Percentiles rank a stretch among this genome's conserved stretches.
These are phyloP conservation scores for Sipha flava DNA, from an alignment of 1,140 invertebrate genomes.

Conservation along the genomic window DNA sequence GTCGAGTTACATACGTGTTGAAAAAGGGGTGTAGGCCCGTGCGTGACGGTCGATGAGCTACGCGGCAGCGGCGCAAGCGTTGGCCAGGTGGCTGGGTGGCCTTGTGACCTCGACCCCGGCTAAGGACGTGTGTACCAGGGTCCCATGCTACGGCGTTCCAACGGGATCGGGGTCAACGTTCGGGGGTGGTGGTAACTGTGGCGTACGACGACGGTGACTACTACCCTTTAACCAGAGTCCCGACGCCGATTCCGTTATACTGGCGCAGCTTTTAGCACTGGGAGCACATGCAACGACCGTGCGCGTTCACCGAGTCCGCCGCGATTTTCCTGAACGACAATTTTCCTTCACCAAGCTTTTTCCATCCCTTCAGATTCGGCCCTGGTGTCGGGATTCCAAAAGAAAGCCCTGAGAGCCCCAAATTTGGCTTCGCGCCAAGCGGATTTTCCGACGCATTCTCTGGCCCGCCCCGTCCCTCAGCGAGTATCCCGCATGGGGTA, in stretches of 20 bases:
- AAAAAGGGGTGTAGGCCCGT: too few relatives aligned
- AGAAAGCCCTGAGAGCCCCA: conserved; percentile 14
- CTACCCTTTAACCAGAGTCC: too few relatives aligned
- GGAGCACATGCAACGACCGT: background rate
- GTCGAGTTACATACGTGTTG: too few relatives aligned
- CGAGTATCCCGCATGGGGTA: background rate
- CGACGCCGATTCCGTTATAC: background rate
- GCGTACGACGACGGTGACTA: too few relatives aligned
- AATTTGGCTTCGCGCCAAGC: background rate
- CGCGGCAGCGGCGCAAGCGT: background rate
- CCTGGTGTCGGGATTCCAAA: conserved; percentile 13
- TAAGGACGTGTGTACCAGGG: conserved; percentile 17
- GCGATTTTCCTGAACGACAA: background rate
- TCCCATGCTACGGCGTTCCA: background rate
- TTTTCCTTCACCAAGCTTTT: background rate
- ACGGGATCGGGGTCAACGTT: background rate
- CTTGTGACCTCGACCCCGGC: conserved; percentile 29
- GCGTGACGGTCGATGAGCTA: conserved; percentile 4
- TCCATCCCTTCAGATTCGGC: background rate
- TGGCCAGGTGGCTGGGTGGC: background rate
- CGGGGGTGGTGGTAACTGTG: background rate
- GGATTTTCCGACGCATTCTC: background rate
- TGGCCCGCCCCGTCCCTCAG: background rate
- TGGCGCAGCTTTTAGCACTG: background rate
- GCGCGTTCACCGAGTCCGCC: background rate